phyloP scores from a whole-genome alignment of 2,113 vertebrate species.

The Bothrops jararaca region DNA sequence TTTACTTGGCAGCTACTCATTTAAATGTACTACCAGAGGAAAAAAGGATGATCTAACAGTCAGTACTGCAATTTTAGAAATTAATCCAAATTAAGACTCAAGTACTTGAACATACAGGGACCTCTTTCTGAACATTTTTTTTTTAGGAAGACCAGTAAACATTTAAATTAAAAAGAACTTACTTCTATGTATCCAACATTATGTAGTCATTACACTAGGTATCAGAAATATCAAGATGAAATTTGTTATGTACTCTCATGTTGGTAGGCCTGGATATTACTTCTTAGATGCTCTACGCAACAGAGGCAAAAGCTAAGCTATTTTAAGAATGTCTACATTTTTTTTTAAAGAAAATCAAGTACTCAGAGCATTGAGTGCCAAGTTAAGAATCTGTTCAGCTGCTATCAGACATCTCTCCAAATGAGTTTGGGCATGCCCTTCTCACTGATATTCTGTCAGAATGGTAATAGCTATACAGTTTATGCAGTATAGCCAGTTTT shows the following conservation, averaged over 20 bases:
- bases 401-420: not conserved
- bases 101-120: constrained; percentile 41
- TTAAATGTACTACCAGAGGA: constrained; percentile 44
- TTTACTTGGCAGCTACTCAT: constrained; percentile 37
- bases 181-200: not conserved
- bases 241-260: not conserved
- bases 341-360: not conserved
- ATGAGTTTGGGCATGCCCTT: not conserved
- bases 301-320: not conserved
- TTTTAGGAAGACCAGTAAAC: not conserved
- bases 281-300: not conserved
- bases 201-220: not conserved
- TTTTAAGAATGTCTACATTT: not conserved
- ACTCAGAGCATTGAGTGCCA: not conserved
- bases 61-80: constrained; percentile 11
- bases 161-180: not conserved
- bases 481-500: not conserved
- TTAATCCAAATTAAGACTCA: constrained; percentile 25
- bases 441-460: not conserved
- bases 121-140: constrained; percentile 19
- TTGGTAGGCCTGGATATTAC: not conserved
- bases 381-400: not conserved
- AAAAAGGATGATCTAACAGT: constrained; percentile 31
- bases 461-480: not conserved
- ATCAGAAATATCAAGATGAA: not conserved